A percentile compares a stretch with the other conserved stretches of the same genome.
Evolutionary conservation across 2,888 invertebrate species (phyloP).

Genomic region (Euplexia lucipara): DNA sequence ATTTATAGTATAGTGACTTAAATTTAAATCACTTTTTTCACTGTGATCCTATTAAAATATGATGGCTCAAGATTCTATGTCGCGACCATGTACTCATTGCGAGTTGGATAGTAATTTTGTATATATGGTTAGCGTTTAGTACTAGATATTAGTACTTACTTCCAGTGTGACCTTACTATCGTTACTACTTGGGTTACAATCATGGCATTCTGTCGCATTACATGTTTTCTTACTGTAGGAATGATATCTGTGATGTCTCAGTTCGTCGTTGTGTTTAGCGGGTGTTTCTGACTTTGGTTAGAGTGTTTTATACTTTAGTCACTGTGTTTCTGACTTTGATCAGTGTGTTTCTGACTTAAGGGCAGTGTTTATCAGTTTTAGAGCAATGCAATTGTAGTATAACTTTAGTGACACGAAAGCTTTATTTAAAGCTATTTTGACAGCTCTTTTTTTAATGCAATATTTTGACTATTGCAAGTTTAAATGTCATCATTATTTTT

Average conservation of each 20-base stretch:
- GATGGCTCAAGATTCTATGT: constrained; percentile 88
- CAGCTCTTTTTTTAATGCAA: constrained; percentile 24
- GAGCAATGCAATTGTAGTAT: constrained; percentile 2
- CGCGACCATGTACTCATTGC: constrained; percentile 80
- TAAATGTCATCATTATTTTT: background rate
- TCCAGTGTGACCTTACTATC: constrained; percentile 89
- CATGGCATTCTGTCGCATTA: constrained; percentile 74
- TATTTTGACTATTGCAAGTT: constrained; percentile 4
- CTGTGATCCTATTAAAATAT: constrained; percentile 90
- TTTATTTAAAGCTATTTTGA: background rate
- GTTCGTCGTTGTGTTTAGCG: constrained; percentile 73
- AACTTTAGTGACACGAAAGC: constrained; percentile 9
- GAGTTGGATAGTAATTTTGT: constrained; percentile 80
- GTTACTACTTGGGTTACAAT: constrained; percentile 75
- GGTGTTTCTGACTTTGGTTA: constrained; percentile 9
- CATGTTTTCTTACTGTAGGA: constrained; percentile 76
- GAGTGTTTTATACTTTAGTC: background rate
- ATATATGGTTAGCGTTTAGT: constrained; percentile 84
- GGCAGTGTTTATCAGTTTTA: background rate
- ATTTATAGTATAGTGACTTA: constrained; percentile 84
- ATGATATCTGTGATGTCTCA: constrained; percentile 87
- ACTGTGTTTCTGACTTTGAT: constrained; percentile 4
- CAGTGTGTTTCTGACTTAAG: background rate
- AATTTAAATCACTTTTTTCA: constrained; percentile 90
- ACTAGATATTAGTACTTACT: constrained; percentile 84